phyloP scores from a whole-genome alignment of 2,888 invertebrate genomes.

The Kryphioiulus occultus region DNA sequence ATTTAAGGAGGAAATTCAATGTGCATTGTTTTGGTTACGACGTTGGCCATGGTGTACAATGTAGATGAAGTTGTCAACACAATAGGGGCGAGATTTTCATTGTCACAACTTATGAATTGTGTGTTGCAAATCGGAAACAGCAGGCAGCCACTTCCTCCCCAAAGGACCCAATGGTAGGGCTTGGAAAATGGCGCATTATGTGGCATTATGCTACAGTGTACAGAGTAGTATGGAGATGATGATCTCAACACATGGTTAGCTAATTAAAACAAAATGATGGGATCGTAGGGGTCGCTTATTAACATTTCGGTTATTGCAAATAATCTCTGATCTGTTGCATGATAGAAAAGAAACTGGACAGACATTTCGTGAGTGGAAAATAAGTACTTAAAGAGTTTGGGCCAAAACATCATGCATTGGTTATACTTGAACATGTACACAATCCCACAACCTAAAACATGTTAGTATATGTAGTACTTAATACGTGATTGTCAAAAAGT shows the following conservation, averaged over 20 bases:
- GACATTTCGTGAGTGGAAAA: no score
- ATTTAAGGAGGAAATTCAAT: neutral
- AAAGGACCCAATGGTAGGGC: neutral
- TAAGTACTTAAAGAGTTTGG: no score
- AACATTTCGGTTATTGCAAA: neutral
- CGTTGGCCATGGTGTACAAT: neutral
- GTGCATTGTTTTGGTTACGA: neutral
- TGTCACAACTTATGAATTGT: neutral
- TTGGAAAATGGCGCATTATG: neutral
- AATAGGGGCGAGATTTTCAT: neutral
- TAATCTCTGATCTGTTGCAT: neutral
- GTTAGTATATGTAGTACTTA: no score
- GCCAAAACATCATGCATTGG: no score
- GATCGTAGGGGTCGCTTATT: neutral
- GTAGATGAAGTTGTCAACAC: neutral
- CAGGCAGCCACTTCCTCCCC: neutral
- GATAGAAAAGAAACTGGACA: neutral
- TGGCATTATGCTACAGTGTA: no score
- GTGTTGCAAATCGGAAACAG: neutral
- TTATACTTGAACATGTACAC: no score
- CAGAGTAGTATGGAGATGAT: no score
- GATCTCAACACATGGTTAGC: neutral
- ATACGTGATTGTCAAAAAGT: no score
- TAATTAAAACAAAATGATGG: neutral
- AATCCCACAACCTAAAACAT: no score